Evolutionary conservation across 92 coral and sea anemone species (phyloP), one percentile per base, ranked within the genome.

Genomic region (Phymanthus crucifer): DNA sequence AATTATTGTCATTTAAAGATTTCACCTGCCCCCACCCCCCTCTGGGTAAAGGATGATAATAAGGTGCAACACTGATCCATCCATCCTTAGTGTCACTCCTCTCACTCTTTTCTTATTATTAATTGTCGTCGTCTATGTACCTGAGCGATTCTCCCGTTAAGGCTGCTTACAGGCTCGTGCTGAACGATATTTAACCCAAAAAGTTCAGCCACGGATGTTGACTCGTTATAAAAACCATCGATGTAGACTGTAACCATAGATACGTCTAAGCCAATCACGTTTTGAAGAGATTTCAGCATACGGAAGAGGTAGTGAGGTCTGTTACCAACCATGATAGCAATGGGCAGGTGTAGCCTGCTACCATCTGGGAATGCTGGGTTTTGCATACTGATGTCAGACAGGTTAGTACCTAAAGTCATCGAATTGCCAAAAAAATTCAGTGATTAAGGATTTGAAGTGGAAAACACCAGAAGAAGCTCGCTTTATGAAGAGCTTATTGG

Each of bases 291-390:
- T 40, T 75, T 82, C 38, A 92, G 84, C 97, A 92, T 92, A n/a
- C 97, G 88, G 73, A 85, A 92, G 46, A 92, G 76, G 76, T 92
- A 92, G 40, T 61, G 78, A 6, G 97, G 97, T 19, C 97, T 85
- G 72, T 83, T 92, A 16, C 93, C 76, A 1, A 91, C 93, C 93
- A 92, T 92, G 40, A 92, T 83, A 58, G 90, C 89, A 4, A 92
- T 78, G 13, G 97, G 97, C 0, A 92, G 72, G 0, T 92, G 75
- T 7, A 92, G 68, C 19, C 89, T 86, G 43, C 78, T 78, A 29
- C 93, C 93, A 76, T 86, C 89, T 43, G 81, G 73, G 32, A 92
- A 76, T 6, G 90, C 57, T 1, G 97, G 97, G 0, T 93, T 91
- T n/a, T 71, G 14, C 37, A 89, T 75, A 43, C 75, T 84, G 32